phyloP scores from a whole-genome alignment of 2,113 vertebrate species.

The Synodontis membranacea region DNA sequence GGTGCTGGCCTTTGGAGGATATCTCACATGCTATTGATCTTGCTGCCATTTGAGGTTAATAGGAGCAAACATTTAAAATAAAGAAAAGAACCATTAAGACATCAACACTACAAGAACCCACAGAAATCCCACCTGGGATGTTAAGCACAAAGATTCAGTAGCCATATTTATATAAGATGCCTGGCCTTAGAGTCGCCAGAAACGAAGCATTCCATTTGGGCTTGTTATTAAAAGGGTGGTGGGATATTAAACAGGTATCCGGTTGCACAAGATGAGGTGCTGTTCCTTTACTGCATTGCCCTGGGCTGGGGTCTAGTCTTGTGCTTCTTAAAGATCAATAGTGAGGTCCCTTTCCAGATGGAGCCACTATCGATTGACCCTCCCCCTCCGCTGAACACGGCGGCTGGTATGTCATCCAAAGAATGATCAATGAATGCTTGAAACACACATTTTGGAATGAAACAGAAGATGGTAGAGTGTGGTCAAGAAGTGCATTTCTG shows the following conservation, averaged over 20 bases:
- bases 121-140: conserved; percentile 47
- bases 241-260: conserved; percentile 42
- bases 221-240: conserved; percentile 58
- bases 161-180: conserved; percentile 61
- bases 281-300: conserved; percentile 37
- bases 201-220: conserved; percentile 49
- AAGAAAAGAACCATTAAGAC: conserved; percentile 68
- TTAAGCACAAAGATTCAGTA: conserved; percentile 43
- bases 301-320: conserved; percentile 52
- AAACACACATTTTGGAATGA: conserved; percentile 67
- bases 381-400: conserved; percentile 66
- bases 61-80: conserved; percentile 73
- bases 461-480: conserved; percentile 51
- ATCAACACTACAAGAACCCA: conserved; percentile 49
- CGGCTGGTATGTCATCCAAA: conserved; percentile 72
- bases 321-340: conserved; percentile 68
- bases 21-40: conserved; percentile 55
- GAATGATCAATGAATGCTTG: conserved; percentile 68
- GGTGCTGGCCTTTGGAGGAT: conserved; percentile 63
- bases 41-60: conserved; percentile 71
- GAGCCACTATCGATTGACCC: conserved; percentile 71
- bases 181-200: conserved; percentile 44
- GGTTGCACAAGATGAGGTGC: conserved; percentile 52
- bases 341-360: conserved; percentile 73
- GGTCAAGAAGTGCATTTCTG: conserved; percentile 27